Evolutionary conservation across 2,888 invertebrate genomes (phyloP).

Genomic region (Epinotia bilunana): DNA sequence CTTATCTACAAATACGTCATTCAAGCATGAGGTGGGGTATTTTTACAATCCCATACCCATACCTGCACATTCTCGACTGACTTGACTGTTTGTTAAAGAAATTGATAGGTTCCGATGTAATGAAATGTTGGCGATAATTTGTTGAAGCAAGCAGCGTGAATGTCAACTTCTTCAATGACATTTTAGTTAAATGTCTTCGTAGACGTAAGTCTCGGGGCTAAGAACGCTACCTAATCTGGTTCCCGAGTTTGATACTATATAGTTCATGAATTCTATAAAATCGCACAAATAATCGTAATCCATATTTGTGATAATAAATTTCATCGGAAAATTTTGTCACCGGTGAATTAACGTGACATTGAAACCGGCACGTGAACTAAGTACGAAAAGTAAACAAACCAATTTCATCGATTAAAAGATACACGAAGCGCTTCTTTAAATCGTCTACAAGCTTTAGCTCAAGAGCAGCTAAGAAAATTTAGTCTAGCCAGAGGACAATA

Average conservation of each 20-base stretch:
- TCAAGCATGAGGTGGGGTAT: slow-evolving; percentile 2
- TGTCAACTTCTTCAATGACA: slow-evolving; percentile 3
- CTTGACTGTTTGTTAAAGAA: neutral
- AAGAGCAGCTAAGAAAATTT: no score
- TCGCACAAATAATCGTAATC: no score
- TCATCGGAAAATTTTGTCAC: no score
- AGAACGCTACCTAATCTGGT: neutral
- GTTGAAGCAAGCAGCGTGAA: neutral
- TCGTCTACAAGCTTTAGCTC: no score
- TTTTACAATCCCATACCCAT: neutral
- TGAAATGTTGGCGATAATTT: neutral
- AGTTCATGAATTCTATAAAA: no score
- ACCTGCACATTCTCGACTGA: neutral
- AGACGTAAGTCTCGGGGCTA: neutral
- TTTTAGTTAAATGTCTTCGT: slow-evolving; percentile 7
- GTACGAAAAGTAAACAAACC: no score
- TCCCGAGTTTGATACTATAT: neutral
- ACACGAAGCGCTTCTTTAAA: no score
- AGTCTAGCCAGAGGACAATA: no score
- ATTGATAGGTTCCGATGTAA: neutral
- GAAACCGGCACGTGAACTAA: no score
- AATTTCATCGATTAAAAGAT: no score
- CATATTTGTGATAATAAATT: no score
- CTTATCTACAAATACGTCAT: slow-evolving; percentile 2
- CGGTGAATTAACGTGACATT: no score